phyloP scores from a whole-genome alignment of 2,113 vertebrate species.

The Dermatemys mawii region DNA sequence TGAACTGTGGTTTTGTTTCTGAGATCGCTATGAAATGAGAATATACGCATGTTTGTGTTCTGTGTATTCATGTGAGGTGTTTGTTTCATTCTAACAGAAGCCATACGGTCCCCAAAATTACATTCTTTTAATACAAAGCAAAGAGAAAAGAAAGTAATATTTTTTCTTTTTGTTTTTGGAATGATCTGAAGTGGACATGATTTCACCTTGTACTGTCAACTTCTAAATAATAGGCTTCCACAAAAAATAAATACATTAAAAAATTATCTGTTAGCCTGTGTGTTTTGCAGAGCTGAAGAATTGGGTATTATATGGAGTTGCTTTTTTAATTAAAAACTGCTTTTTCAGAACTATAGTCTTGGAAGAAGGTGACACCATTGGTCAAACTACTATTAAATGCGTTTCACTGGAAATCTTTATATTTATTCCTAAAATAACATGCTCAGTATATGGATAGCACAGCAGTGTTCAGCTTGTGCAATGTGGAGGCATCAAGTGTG shows the following conservation, averaged over 20 bases:
- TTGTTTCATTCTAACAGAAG: slow-evolving; percentile 22
- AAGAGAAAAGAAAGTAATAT: not conserved
- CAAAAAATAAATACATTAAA: not conserved
- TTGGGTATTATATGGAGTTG: not conserved
- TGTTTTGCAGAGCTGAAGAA: not conserved
- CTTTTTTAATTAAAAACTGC: not conserved
- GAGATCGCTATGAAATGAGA: not conserved
- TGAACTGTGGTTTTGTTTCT: not conserved
- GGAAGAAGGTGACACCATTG: not conserved
- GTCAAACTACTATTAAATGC: not conserved
- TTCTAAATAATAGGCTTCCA: slow-evolving; percentile 22
- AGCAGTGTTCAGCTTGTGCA: accelerated
- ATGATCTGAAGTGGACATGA: not conserved
- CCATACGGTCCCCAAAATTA: not conserved
- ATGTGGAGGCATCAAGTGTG: not conserved
- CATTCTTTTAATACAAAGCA: not conserved
- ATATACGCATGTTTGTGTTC: not conserved
- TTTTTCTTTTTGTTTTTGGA: not conserved
- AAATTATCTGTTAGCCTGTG: not conserved
- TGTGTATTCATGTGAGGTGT: not conserved
- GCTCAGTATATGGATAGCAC: not conserved
- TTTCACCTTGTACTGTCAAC: not conserved
- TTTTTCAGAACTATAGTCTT: not conserved
- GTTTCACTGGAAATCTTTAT: not conserved
- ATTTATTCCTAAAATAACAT: accelerated